phyloP scores from a whole-genome alignment of 2,888 invertebrate genomes.

The Ecliptopera silaceata region DNA sequence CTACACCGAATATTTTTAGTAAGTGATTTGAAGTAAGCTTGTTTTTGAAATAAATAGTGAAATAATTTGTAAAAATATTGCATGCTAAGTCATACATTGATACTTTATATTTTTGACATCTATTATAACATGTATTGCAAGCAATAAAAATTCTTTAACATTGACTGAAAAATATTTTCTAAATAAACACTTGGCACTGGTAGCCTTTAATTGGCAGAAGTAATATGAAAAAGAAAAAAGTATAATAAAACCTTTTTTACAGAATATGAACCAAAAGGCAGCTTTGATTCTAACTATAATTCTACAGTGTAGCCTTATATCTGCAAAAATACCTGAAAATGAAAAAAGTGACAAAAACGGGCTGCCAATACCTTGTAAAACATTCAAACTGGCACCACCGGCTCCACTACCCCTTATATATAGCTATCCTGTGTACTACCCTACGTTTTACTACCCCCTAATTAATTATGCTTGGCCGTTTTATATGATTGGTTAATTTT shows the following conservation, averaged over 20 bases:
- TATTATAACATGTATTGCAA: no score
- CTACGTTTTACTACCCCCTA: conserved; percentile 8
- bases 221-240: no score
- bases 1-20: neutral
- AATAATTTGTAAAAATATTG: no score
- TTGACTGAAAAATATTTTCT: no score
- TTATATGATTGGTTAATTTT: conserved; percentile 5
- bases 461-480: conserved; percentile 3
- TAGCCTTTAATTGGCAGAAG: no score
- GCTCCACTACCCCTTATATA: neutral
- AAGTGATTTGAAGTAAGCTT: neutral
- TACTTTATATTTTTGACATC: no score
- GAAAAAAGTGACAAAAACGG: neutral
- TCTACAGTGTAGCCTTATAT: neutral
- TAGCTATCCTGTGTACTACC: conserved; percentile 5
- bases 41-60: no score
- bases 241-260: neutral
- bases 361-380: neutral
- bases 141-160: no score
- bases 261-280: conserved; percentile 6
- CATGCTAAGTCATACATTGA: no score
- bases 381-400: neutral
- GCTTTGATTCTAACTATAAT: neutral
- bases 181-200: no score
- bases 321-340: neutral